Evolutionary conservation across 2,888 invertebrate genomes (phyloP).

Genomic region (Loripinus fragilis): DNA sequence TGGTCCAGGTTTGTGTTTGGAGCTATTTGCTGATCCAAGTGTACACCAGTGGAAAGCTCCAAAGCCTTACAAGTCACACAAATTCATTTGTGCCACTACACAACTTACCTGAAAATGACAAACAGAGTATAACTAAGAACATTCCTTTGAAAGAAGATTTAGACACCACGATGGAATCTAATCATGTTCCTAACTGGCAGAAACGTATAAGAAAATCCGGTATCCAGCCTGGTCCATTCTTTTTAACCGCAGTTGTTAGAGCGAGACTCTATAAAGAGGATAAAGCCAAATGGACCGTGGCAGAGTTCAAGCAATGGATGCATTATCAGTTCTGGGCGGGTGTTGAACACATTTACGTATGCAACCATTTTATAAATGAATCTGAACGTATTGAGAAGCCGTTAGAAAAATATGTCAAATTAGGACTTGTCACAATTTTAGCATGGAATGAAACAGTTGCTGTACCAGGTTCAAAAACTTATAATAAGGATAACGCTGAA

Average conservation of each 20-base stretch:
- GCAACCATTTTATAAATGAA: background rate
- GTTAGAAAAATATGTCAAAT: background rate
- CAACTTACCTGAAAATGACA: too few relatives aligned
- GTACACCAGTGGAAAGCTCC: too few relatives aligned
- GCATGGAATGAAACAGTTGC: slow-evolving; percentile 6
- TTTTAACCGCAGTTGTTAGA: background rate
- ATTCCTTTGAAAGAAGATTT: too few relatives aligned
- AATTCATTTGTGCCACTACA: too few relatives aligned
- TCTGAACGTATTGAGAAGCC: background rate
- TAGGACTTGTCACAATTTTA: background rate
- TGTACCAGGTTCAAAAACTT: background rate
- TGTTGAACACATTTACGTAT: slow-evolving; percentile 15
- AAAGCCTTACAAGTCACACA: too few relatives aligned
- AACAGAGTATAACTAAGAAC: too few relatives aligned
- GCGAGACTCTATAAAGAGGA: slow-evolving; percentile 5
- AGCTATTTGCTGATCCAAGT: too few relatives aligned
- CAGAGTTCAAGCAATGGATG: slow-evolving; percentile 24
- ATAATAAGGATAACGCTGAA: background rate
- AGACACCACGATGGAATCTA: too few relatives aligned
- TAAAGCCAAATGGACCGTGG: background rate
- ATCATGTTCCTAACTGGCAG: too few relatives aligned
- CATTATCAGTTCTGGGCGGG: slow-evolving; percentile 15
- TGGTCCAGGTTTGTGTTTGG: too few relatives aligned
- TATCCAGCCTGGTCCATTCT: background rate
- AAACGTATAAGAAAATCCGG: too few relatives aligned